Evolutionary conservation across 2,113 vertebrate genomes (phyloP), one percentile per base, ranked within the genome.

Genomic region (Hypanus sabinus): DNA sequence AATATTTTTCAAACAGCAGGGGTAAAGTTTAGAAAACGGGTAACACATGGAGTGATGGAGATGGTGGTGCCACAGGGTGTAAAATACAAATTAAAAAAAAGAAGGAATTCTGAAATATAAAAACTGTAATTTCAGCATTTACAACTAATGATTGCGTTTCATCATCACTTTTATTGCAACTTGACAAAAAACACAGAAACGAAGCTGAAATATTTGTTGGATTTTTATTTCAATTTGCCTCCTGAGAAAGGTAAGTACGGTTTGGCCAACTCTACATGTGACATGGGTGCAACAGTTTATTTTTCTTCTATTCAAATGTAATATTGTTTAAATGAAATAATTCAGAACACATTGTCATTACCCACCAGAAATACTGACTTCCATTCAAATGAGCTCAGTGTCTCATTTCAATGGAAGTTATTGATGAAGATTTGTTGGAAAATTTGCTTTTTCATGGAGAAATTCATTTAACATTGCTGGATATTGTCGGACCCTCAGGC

Each of bases 1-100:
- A 99, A 99, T 99, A 99, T 99, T 99, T 99, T 99, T 99, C 98
- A 99, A 99, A 99, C 99, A 99, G 99, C 98, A 97, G 98, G 99
- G 98, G 98, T 98, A 99, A 99, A 99, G 98, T 98, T 99, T 99
- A 99, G 99, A 99, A 99, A 99, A 99, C 98, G 98, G 98, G 98
- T 98, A 99, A 98, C 98, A 98, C 98, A 99, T 98, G 98, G 98
- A 98, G 98, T 98, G 99, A 99, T 99, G 98, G 99, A 99, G 98
- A 99, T 99, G 98, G 98, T 98, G 97, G 97, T 99, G 98, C 99
- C 98, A 99, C 98, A 97, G 98, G 99, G 99, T 97, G 98, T 98
- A 97, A 98, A 97, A 98, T 98, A 97, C 97, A 75, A 93, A 92
- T 92, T 70, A 73, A 73, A 93, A 93, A 81, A 97, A 96, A 97